Conservation (phyloP, 2,113 vertebrate genomes). For the Mormyrus iriodes region DNA sequence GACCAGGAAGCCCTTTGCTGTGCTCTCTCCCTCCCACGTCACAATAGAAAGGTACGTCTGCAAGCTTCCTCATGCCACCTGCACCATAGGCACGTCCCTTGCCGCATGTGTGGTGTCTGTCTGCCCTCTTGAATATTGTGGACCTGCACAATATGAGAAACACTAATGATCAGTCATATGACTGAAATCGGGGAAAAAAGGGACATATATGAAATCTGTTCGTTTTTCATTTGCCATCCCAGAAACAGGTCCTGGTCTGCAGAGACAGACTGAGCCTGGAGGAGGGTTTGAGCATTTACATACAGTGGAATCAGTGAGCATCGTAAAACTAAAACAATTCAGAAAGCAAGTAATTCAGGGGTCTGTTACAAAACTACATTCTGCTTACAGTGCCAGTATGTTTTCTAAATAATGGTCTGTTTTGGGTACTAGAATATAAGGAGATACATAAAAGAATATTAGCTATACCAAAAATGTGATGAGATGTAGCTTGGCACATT, state of each 20-base stretch:
- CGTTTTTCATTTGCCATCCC: neutral
- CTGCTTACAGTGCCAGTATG: neutral
- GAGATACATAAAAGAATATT: neutral
- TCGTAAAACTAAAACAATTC: neutral
- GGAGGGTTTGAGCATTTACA: neutral
- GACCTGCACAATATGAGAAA: neutral
- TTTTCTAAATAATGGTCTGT: neutral
- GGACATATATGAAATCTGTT: neutral
- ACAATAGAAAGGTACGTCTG: constrained; percentile 33
- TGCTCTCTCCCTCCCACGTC: neutral
- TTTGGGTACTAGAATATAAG: neutral
- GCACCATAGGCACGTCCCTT: neutral
- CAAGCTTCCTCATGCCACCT: neutral
- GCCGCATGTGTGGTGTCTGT: neutral
- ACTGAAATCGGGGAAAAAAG: neutral
- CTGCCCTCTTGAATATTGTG: neutral
- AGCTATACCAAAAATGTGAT: neutral
- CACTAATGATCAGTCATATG: neutral
- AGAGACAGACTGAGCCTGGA: neutral
- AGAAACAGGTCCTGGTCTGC: neutral
- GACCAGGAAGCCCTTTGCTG: constrained; percentile 14
- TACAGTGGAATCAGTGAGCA: neutral
- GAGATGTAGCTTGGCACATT: neutral
- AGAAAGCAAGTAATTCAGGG: neutral
- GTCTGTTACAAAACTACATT: neutral